Conservation (phyloP, 1,140 invertebrate species). For the Plutomurus gul region DNA sequence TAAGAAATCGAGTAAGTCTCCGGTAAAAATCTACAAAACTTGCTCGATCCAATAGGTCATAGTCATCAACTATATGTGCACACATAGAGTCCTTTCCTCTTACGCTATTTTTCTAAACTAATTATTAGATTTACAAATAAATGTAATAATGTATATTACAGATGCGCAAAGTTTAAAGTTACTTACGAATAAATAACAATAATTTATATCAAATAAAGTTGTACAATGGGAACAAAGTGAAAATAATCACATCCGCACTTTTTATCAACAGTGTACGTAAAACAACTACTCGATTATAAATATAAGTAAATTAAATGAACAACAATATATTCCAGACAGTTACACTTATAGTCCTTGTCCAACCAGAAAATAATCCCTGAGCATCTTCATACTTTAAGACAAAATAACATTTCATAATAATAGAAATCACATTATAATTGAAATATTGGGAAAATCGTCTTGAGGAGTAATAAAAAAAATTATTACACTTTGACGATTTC, state of each 20-base stretch:
- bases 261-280: neutral
- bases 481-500: no score
- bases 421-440: constrained; percentile 11
- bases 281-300: constrained; percentile 27
- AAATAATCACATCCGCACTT: constrained; percentile 16
- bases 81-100: no score
- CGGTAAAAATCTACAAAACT: constrained; percentile 23
- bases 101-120: neutral
- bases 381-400: constrained; percentile 1
- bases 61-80: neutral
- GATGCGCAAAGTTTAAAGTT: neutral
- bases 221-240: constrained; percentile 10
- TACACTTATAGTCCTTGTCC: constrained; percentile 15
- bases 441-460: no score
- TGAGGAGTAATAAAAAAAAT: no score
- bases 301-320: constrained; percentile 24
- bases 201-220: neutral
- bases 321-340: neutral
- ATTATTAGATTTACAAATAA: neutral
- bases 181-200: constrained; percentile 22
- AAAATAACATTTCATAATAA: constrained; percentile 21
- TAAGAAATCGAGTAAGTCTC: constrained; percentile 8
- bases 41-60: neutral
- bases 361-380: constrained; percentile 24
- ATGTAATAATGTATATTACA: neutral